Evolutionary conservation across 2,888 invertebrate genomes (phyloP), one percentile per base, ranked within the genome.

Genomic region (Synergus itoensis): DNA sequence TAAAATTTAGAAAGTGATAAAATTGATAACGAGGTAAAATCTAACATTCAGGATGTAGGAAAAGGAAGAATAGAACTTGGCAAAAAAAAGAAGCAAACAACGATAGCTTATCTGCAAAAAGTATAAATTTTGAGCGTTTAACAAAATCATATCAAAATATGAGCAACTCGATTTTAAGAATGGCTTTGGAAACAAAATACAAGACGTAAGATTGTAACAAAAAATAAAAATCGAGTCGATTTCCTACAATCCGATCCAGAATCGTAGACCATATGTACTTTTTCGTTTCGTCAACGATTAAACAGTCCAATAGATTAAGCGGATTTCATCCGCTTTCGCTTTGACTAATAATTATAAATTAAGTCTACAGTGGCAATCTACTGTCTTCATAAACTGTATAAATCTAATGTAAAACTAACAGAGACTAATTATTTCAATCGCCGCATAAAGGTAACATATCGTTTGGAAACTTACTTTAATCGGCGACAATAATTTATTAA

Each of bases 91-190:
- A 69, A 69, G 28, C 36, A 53, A 73, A 53, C 53, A 73, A 36
- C n/a, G 8, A 48, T n/a, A 48, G 36, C 53, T 73, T 73, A 28
- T 73, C 28, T 73, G 73, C 45, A 73, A 73, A 69, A 73, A 40
- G 73, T 73, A 73, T 73, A 73, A 73, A 73, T 73, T 53, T 73
- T 73, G 36, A 53, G 40, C 73, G 53, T 91, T 88, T 84, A 89
- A 91, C 89, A 91, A 90, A 90, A 90, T 89, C 83, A 86, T 91
- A 91, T 90, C 89, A 91, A 90, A 90, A 86, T 86, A 88, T 86
- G 83, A 87, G 83, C 86, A 89, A 88, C 85, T 85, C 83, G 85
- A 86, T 82, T 86, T 84, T 83, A 83, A 82, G 78, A 85, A 80
- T 80, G 80, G 69, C 65, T 77, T 82, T 79, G 83, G 78, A 87